phyloP scores from a whole-genome alignment of 2,113 vertebrate genomes.

The Otocyon megalotis region DNA sequence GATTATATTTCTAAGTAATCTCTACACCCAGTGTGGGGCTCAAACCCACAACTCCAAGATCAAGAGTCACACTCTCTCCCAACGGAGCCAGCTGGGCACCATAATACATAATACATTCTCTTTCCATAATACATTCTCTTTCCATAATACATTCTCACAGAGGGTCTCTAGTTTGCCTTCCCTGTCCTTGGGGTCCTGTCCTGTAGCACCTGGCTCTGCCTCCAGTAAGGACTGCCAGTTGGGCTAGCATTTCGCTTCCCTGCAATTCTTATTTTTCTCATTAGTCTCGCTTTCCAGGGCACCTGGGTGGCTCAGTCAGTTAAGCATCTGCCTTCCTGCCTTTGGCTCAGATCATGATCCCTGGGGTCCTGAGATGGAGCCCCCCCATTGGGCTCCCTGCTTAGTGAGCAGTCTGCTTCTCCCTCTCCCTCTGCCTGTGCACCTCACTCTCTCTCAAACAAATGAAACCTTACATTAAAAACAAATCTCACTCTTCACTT shows the following conservation, averaged over 20 bases:
- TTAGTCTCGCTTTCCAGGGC: not conserved
- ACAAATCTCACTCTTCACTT: not conserved
- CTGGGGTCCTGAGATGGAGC: too few relatives aligned
- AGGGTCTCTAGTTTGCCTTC: not conserved
- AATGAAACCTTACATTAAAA: too few relatives aligned
- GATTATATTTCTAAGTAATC: not conserved
- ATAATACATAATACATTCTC: too few relatives aligned
- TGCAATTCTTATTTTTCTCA: not conserved
- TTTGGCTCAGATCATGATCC: too few relatives aligned
- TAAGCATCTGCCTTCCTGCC: too few relatives aligned
- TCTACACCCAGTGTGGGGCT: not conserved
- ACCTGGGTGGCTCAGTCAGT: too few relatives aligned
- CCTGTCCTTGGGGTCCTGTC: not conserved
- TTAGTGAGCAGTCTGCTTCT: too few relatives aligned
- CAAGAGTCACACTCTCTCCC: accelerated
- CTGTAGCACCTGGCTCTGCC: accelerated
- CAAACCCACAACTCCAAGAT: not conserved
- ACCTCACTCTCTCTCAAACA: too few relatives aligned
- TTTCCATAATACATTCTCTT: not conserved
- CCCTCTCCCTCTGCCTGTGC: too few relatives aligned
- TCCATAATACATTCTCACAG: accelerated
- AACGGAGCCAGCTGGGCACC: not conserved
- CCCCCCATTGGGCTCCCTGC: too few relatives aligned
- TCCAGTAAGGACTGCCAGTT: not conserved
- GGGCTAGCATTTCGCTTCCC: not conserved